phyloP scores from a whole-genome alignment of 2,797 vertebrate species.

The Parotocinclus haroldoi region DNA sequence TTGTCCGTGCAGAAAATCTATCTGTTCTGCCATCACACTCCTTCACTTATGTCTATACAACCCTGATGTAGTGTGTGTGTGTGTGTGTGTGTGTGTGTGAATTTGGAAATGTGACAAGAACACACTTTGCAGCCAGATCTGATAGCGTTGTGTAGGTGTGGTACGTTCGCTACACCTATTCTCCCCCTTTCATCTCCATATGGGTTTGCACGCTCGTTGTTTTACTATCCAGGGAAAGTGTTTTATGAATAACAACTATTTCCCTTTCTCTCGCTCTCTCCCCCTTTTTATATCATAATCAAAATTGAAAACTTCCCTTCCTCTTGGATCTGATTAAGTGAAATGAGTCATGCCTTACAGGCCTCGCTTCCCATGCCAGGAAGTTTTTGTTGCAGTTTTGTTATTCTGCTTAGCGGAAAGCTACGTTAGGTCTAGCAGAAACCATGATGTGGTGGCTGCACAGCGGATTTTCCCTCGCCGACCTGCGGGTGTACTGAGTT shows the following conservation, averaged over 20 bases:
- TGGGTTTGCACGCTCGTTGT: constrained; percentile 52
- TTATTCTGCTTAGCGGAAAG: constrained; percentile 45
- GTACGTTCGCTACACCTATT: constrained; percentile 38
- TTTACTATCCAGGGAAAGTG: constrained; percentile 59
- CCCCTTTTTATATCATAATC: constrained; percentile 56
- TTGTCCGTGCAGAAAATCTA: constrained; percentile 6
- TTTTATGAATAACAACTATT: constrained; percentile 56
- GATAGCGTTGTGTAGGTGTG: constrained; percentile 49
- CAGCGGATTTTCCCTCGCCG: constrained; percentile 60
- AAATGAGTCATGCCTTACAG: constrained; percentile 59
- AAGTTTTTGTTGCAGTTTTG: constrained; percentile 61
- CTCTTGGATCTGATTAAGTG: constrained; percentile 61
- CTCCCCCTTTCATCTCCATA: constrained; percentile 45
- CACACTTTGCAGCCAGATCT: constrained; percentile 32
- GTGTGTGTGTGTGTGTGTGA: constrained; percentile 44
- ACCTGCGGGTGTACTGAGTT: constrained; percentile 56
- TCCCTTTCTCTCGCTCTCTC: constrained; percentile 45
- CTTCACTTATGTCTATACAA: constrained; percentile 6
- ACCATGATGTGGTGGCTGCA: constrained; percentile 57
- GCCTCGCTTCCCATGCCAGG: constrained; percentile 55
- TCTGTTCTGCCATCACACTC: constrained; percentile 23
- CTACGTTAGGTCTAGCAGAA: constrained; percentile 50
- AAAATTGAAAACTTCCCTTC: constrained; percentile 62
- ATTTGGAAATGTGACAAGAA: constrained; percentile 40
- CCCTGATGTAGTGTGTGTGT: constrained; percentile 39